Evolutionary conservation across 1,140 invertebrate genomes (phyloP).

Genomic region (Drosophila nasuta): DNA sequence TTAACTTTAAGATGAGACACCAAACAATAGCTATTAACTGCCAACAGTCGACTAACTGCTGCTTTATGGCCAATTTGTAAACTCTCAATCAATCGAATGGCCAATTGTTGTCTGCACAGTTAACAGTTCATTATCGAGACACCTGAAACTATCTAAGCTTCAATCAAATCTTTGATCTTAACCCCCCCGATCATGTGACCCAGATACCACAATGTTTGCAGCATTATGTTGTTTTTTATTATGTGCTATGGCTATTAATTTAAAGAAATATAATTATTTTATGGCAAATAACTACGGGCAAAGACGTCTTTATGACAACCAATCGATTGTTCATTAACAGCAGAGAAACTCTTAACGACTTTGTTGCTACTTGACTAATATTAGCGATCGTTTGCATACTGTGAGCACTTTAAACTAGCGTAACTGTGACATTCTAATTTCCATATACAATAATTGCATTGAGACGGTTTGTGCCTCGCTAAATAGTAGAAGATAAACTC

Average conservation of each 20-base stretch:
- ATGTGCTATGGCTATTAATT: constrained; percentile 65
- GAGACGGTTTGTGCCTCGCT: not conserved
- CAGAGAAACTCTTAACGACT: constrained; percentile 38
- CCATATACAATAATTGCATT: not conserved
- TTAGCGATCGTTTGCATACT: not conserved
- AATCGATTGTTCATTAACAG: constrained; percentile 52
- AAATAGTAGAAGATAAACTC: not conserved
- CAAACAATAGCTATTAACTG: constrained; percentile 23
- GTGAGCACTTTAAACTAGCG: not conserved
- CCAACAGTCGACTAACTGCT: constrained; percentile 7
- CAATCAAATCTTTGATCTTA: constrained; percentile 31
- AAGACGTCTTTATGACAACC: constrained; percentile 54
- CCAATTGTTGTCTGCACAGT: constrained; percentile 42
- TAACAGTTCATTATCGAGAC: constrained; percentile 44
- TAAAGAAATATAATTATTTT: constrained; percentile 60
- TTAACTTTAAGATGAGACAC: constrained; percentile 48
- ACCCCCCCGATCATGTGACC: constrained; percentile 47
- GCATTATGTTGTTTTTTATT: constrained; percentile 44
- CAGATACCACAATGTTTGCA: constrained; percentile 48
- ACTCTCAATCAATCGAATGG: constrained; percentile 20
- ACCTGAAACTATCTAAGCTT: constrained; percentile 16
- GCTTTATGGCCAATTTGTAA: constrained; percentile 10
- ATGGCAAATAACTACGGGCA: constrained; percentile 25
- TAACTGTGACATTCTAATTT: constrained; percentile 20
- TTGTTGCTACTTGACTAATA: constrained; percentile 35